Conservation (phyloP, 2,113 vertebrate species). For the Cynoglossus semilaevis region DNA sequence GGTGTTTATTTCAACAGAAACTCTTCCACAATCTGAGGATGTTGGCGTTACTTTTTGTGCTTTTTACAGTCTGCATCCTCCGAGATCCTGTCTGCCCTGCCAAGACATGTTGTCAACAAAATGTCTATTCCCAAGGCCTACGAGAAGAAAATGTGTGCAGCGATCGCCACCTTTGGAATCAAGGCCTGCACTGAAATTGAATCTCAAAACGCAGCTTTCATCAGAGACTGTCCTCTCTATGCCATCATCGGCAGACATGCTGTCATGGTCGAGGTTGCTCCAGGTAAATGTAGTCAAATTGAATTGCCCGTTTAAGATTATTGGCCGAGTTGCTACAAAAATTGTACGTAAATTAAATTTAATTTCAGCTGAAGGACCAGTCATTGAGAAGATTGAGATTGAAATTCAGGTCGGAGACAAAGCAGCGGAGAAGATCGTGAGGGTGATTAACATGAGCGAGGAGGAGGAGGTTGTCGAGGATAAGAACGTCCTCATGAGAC, state of each 20-base stretch:
- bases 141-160: constrained; percentile 58
- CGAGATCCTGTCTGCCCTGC: constrained; percentile 53
- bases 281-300: constrained; percentile 69
- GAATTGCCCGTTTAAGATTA: background rate
- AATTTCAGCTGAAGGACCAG: constrained; percentile 64
- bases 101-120: constrained; percentile 11
- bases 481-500: constrained; percentile 71
- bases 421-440: constrained; percentile 76
- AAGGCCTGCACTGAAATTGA: constrained; percentile 71
- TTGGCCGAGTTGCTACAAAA: background rate
- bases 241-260: constrained; percentile 71
- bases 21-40: background rate
- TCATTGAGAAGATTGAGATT: constrained; percentile 78
- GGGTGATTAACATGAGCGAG: constrained; percentile 59
- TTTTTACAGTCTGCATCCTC: constrained; percentile 65
- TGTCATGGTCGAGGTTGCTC: constrained; percentile 55
- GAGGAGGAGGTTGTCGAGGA: constrained; percentile 60
- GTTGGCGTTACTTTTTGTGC: constrained; percentile 14
- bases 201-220: constrained; percentile 68
- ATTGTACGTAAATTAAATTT: constrained; percentile 8
- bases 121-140: constrained; percentile 17
- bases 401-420: constrained; percentile 78
- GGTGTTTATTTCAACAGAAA: background rate
- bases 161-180: constrained; percentile 63
- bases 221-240: constrained; percentile 67